Base-by-base conservation (phyloP, 2,888 invertebrate genomes). In the Macrostomum cliftonense region DNA sequence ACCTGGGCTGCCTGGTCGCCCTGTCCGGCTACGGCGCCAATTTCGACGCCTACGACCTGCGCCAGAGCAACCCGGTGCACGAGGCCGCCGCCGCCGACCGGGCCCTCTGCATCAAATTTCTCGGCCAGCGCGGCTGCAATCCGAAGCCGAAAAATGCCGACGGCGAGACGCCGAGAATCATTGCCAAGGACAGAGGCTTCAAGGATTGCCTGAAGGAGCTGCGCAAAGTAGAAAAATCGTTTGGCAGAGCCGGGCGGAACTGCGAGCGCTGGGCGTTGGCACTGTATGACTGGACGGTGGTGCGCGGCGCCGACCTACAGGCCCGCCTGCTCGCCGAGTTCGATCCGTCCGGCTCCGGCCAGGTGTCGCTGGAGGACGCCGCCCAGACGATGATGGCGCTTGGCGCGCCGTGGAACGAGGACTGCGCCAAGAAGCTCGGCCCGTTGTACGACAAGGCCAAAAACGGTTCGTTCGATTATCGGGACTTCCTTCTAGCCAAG, bases 71-170 rank as follows among this genome's bases (percentile, higher is more conserved):
- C 17, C 67, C 70, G 12, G 58, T 68, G 36, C 69, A 70, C 53
- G 53, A 61, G 37, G 68, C 69, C 17, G 67, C 68, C 12, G 55
- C 53, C 39, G 56, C 54, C 9, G 68, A 67, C 1, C 61, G 64
- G 52, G 67, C 59, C 2, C 59, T 60, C 60, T 66, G 63, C 54
- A 61, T 64, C 52, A 63, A 64, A 51, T 70, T 64, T 54, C 58
- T 69, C 9, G 61, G 58, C 20, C 69, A 70, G 49, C 63, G 69
- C 64, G 70, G 71, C 37, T 66, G 67, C 55, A 71, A 71, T 55
- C 67, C 70, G n/a, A 70, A 70, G 55, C 58, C 61, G 37, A 71
- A 71, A 56, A 68, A 70, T 53, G 58, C 58, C 49, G 66, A 67
- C 46, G 70, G 69, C 2, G 53, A 61, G 37, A 58, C 60, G 14